These are phyloP conservation scores for Eublepharis macularius DNA, from an alignment of 2,113 vertebrate genomes.

Conservation along the genomic window DNA sequence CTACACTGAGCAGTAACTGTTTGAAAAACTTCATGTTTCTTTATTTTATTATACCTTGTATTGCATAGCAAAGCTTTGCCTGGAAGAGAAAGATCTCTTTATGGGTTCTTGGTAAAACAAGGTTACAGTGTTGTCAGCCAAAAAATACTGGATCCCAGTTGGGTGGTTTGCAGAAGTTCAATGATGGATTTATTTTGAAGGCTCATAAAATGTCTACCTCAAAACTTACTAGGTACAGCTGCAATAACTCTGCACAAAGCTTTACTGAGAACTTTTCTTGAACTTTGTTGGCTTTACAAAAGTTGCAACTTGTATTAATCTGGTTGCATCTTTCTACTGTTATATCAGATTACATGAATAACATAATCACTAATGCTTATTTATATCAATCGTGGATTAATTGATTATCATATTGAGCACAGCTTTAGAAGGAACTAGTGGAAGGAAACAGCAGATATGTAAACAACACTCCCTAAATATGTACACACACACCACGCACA, in stretches of 20 bases:
- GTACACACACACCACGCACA: neutral
- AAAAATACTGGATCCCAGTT: neutral
- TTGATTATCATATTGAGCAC: neutral
- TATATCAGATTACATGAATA: neutral
- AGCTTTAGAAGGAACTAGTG: neutral
- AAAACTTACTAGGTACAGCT: neutral
- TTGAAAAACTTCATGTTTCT: neutral
- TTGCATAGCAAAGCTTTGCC: neutral
- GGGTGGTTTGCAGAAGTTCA: conserved; percentile 2
- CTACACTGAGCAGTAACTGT: neutral
- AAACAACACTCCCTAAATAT: neutral
- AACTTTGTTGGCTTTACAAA: neutral
- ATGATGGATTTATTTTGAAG: neutral
- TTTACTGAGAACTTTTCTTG: conserved; percentile 28
- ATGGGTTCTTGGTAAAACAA: neutral
- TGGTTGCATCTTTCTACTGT: neutral
- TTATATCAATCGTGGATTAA: neutral
- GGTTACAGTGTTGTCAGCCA: neutral
- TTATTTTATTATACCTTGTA: neutral
- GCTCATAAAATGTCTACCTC: neutral
- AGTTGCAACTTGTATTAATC: neutral
- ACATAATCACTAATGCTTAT: neutral
- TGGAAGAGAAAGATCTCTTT: neutral
- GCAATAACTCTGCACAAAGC: neutral
- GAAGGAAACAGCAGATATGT: neutral